phyloP scores from a whole-genome alignment of 2,113 vertebrate species.

The Lucifuga dentata region DNA sequence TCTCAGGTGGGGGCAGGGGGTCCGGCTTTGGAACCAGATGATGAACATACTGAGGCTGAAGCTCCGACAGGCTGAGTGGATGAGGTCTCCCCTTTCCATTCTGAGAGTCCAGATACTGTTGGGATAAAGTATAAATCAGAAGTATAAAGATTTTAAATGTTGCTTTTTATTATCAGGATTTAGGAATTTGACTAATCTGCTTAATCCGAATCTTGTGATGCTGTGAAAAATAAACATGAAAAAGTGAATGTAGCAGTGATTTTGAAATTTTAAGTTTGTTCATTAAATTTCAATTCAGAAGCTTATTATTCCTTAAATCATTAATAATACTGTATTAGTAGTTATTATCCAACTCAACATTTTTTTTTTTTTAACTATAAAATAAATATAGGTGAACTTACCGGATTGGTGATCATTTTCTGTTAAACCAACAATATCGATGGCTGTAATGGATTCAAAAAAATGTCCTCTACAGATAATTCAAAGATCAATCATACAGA shows the following conservation, averaged over 20 bases:
- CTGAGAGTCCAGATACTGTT: slow-evolving; percentile 35
- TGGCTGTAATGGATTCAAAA: background rate
- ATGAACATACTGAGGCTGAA: slow-evolving; percentile 65
- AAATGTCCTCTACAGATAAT: background rate
- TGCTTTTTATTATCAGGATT: no score
- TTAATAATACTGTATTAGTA: no score
- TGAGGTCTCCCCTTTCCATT: background rate
- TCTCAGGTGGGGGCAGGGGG: slow-evolving; percentile 41
- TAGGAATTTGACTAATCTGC: no score
- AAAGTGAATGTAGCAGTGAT: no score
- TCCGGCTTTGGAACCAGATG: background rate
- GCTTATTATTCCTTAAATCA: no score
- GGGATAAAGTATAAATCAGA: background rate
- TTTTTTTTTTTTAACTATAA: background rate
- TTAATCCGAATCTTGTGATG: no score
- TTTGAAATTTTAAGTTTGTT: no score
- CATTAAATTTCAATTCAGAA: no score
- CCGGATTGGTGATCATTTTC: slow-evolving; percentile 48
- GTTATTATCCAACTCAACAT: background rate
- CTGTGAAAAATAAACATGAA: no score
- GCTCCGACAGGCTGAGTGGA: slow-evolving; percentile 12
- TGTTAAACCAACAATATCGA: background rate
- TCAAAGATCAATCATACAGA: slow-evolving; percentile 1
- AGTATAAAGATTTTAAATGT: background rate
- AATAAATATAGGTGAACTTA: slow-evolving; percentile 29